phyloP scores from a whole-genome alignment of 2,113 vertebrate genomes.

The Chionomys nivalis region DNA sequence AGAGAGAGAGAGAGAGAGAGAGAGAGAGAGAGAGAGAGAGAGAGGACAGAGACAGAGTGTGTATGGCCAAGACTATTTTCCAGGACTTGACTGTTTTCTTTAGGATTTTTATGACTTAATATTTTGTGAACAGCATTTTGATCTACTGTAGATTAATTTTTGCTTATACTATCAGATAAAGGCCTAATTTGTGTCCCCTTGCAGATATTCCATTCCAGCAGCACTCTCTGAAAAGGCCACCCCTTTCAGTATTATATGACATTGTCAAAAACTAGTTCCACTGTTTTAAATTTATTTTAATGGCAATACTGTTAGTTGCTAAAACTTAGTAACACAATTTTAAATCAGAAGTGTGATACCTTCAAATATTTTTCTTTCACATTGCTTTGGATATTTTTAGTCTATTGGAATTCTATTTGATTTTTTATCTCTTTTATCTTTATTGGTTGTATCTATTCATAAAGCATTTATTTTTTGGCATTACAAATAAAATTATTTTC shows the following conservation, averaged over 20 bases:
- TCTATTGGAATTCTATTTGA: neutral
- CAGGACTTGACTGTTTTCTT: neutral
- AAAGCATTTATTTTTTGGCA: neutral
- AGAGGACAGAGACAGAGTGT: neutral
- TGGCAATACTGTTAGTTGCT: neutral
- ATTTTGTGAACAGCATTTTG: neutral
- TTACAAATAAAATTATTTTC: neutral
- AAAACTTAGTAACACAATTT: neutral
- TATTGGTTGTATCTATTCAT: neutral
- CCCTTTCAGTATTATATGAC: neutral
- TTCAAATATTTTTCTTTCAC: neutral
- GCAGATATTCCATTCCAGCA: neutral
- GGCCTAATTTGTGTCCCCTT: neutral
- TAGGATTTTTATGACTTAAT: neutral
- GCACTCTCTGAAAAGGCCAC: neutral
- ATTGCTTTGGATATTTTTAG: neutral
- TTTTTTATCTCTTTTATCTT: neutral
- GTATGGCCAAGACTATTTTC: neutral
- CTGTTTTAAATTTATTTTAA: neutral
- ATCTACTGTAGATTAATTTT: neutral
- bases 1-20: too few relatives aligned
- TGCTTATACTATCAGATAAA: neutral
- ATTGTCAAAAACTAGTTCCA: neutral
- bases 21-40: neutral
- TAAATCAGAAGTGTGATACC: neutral